Conservation (phyloP, 2,797 vertebrate genomes). For the Urocyon cinereoargenteus region DNA sequence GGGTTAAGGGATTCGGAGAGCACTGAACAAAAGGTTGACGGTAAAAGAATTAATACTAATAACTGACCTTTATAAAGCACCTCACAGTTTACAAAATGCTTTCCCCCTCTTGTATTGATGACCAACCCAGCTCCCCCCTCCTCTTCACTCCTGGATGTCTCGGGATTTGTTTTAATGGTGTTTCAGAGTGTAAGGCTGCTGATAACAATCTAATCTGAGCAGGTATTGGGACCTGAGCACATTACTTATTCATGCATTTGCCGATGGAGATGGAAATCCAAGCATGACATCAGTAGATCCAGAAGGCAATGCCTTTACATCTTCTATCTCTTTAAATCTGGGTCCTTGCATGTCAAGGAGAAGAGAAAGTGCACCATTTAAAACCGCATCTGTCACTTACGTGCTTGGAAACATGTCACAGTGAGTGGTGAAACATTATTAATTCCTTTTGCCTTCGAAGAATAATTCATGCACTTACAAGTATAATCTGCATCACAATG, state of each 20-base stretch:
- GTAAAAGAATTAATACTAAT: slow-evolving; percentile 44
- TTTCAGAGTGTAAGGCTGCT: slow-evolving; percentile 45
- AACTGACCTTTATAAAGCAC: slow-evolving; percentile 10
- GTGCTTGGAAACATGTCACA: slow-evolving; percentile 82
- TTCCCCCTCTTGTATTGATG: neutral
- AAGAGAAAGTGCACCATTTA: slow-evolving; percentile 67
- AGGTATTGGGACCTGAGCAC: slow-evolving; percentile 28
- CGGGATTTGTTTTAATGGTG: slow-evolving; percentile 59
- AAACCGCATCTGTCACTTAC: slow-evolving; percentile 75
- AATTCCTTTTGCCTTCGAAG: slow-evolving; percentile 80
- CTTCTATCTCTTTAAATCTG: slow-evolving; percentile 67
- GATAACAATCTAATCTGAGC: slow-evolving; percentile 60
- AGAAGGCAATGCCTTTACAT: slow-evolving; percentile 21
- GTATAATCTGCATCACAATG: slow-evolving; percentile 84
- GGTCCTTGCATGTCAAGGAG: slow-evolving; percentile 28
- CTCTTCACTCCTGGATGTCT: neutral
- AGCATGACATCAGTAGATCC: slow-evolving; percentile 39
- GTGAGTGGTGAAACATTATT: slow-evolving; percentile 81
- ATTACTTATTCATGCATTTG: slow-evolving; percentile 71
- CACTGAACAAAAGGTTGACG: slow-evolving; percentile 2
- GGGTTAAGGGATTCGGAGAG: neutral
- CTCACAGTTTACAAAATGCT: slow-evolving; percentile 48
- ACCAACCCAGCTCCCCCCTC: neutral
- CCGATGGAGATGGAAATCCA: slow-evolving; percentile 62
- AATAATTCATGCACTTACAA: slow-evolving; percentile 84